Conservation (phyloP, 2,888 invertebrate species). For the Sepioteuthis lessoniana region DNA sequence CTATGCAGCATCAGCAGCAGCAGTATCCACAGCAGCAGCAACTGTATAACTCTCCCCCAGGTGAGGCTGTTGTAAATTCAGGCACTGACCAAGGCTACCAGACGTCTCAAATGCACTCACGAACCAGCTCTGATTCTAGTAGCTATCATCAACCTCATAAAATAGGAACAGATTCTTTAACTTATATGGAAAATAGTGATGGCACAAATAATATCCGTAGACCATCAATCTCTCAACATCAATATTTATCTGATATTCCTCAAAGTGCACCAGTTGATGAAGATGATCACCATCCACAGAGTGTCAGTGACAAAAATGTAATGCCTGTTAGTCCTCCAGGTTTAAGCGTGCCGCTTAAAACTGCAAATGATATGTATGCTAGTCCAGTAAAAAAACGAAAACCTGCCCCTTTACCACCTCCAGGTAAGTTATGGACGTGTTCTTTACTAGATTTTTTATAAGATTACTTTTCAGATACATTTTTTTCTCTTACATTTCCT, state of each 20-base stretch:
- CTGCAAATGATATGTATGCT: constrained; percentile 46
- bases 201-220: neutral
- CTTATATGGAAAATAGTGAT: neutral
- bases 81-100: neutral
- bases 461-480: neutral
- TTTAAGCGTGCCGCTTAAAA: constrained; percentile 20
- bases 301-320: too few species aligned
- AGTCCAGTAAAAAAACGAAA: constrained; percentile 41
- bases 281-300: neutral
- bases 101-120: neutral
- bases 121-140: neutral
- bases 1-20: neutral
- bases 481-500: neutral
- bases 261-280: neutral
- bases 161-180: constrained; percentile 38
- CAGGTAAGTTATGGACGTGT: constrained; percentile 15
- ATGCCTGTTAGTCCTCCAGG: neutral
- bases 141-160: neutral
- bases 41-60: neutral
- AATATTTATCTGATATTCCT: neutral
- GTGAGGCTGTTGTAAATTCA: neutral
- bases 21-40: neutral
- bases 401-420: constrained; percentile 36
- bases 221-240: neutral
- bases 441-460: neutral